These are phyloP conservation scores for Sitta europaea DNA, from an alignment of 2,113 vertebrate genomes.

Conservation along the genomic window DNA sequence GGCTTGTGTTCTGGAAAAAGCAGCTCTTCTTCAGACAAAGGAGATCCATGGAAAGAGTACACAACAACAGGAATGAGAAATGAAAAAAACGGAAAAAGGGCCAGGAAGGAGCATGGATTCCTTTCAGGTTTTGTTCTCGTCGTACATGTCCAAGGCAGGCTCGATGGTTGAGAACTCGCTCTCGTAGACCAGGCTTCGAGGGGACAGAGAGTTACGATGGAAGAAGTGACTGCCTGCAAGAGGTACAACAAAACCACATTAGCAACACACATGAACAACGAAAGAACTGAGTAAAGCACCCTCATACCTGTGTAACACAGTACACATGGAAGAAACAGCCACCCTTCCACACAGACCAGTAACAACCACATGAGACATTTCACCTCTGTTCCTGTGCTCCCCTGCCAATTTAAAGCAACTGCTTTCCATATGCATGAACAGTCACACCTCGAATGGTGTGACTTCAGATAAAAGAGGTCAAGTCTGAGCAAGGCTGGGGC, in stretches of 20 bases:
- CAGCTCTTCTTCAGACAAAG: conserved; percentile 74
- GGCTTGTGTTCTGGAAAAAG: conserved; percentile 65
- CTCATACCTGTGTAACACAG: rapidly evolving
- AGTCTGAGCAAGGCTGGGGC: background rate
- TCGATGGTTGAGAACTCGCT: conserved; percentile 91
- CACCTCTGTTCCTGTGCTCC: background rate
- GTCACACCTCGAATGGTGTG: background rate
- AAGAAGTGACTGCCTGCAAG: conserved; percentile 87
- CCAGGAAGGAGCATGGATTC: conserved; percentile 57
- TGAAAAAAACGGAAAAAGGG: conserved; percentile 68
- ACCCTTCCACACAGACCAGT: background rate
- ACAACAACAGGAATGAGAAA: conserved; percentile 75
- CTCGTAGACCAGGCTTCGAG: conserved; percentile 86
- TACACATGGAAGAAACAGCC: rapidly evolving
- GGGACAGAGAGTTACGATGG: conserved; percentile 85
- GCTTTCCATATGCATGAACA: background rate
- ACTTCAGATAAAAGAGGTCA: background rate
- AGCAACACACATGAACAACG: rapidly evolving
- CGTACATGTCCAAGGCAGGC: conserved; percentile 87
- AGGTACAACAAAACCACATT: conserved; percentile 37
- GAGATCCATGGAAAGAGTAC: conserved; percentile 74
- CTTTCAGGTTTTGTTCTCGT: conserved; percentile 94
- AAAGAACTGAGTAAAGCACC: background rate
- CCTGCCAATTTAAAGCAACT: background rate
- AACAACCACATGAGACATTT: background rate